Evolutionary conservation across 2,797 vertebrate species (phyloP).

Genomic region (Geotria australis): DNA sequence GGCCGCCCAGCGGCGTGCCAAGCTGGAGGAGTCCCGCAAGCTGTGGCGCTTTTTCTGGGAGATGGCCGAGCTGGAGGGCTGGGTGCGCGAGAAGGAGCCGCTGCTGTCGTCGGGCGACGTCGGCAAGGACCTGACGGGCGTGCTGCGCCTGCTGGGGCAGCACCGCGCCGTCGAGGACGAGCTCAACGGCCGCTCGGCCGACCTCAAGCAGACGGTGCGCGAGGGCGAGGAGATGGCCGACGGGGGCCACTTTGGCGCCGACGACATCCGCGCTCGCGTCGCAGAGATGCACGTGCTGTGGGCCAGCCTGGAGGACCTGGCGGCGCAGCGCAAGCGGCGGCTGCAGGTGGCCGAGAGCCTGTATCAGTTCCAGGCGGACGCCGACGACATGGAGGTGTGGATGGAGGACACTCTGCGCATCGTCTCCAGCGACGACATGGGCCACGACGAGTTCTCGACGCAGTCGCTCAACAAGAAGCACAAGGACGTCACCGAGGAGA

Average conservation of each 20-base stretch:
- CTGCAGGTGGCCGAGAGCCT: conserved; percentile 58
- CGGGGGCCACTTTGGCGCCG: conserved; percentile 63
- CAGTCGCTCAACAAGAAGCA: conserved; percentile 91
- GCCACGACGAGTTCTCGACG: conserved; percentile 81
- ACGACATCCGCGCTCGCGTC: conserved; percentile 61
- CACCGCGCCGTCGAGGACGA: conserved; percentile 83
- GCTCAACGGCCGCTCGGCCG: conserved; percentile 54
- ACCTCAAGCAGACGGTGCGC: conserved; percentile 56
- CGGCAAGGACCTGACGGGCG: conserved; percentile 69
- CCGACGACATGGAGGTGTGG: conserved; percentile 73
- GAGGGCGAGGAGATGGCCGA: conserved; percentile 66
- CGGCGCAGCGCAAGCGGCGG: conserved; percentile 47
- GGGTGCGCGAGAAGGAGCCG: conserved; percentile 92
- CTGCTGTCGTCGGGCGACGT: conserved; percentile 74
- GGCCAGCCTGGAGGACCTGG: conserved; percentile 56
- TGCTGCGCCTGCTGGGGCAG: conserved; percentile 54
- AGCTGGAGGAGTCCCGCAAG: conserved; percentile 67
- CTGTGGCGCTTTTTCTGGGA: conserved; percentile 99
- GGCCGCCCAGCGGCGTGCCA: conserved; percentile 46
- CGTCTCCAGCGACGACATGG: conserved; percentile 69
- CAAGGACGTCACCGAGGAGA: conserved; percentile 79
- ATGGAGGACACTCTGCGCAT: conserved; percentile 81
- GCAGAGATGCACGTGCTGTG: conserved; percentile 56
- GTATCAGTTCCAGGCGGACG: conserved; percentile 84
- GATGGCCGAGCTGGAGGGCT: conserved; percentile 92